Evolutionary conservation across 2,113 vertebrate genomes (phyloP).

Genomic region (Gymnogyps californianus): DNA sequence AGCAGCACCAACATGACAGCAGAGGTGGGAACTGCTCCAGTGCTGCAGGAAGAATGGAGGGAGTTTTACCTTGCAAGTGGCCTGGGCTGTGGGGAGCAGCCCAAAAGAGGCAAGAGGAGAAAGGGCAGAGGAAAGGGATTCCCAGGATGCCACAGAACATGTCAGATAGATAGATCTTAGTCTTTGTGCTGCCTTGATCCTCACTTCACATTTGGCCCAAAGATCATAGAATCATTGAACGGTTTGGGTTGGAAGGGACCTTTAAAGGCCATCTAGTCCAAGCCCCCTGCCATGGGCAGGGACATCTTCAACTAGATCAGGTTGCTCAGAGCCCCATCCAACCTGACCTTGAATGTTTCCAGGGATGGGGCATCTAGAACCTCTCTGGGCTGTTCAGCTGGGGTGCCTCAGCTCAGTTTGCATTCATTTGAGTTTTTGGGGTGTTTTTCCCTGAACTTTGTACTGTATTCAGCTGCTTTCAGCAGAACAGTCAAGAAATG

Average conservation of each 20-base stretch:
- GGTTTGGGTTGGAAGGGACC: not conserved
- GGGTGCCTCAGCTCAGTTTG: not conserved
- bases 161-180: not conserved
- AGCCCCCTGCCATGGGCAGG: rapidly evolving
- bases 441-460: not conserved
- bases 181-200: not conserved
- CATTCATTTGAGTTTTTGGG: not conserved
- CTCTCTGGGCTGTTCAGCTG: not conserved
- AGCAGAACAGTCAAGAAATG: not conserved
- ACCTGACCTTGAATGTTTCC: not conserved
- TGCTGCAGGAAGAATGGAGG: not conserved
- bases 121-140: not conserved
- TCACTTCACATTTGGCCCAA: not conserved
- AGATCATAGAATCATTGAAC: too few species aligned
- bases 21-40: not conserved
- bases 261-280: not conserved
- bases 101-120: not conserved
- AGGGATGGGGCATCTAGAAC: too few species aligned
- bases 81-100: not conserved
- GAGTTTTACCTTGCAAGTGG: not conserved
- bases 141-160: rapidly evolving
- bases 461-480: not conserved
- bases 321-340: not conserved
- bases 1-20: not conserved
- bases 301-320: not conserved